A percentile compares a stretch with the other conserved stretches of the same genome.
Evolutionary conservation across 2,797 vertebrate species (phyloP).

Genomic region (Phataginus tetradactyla): DNA sequence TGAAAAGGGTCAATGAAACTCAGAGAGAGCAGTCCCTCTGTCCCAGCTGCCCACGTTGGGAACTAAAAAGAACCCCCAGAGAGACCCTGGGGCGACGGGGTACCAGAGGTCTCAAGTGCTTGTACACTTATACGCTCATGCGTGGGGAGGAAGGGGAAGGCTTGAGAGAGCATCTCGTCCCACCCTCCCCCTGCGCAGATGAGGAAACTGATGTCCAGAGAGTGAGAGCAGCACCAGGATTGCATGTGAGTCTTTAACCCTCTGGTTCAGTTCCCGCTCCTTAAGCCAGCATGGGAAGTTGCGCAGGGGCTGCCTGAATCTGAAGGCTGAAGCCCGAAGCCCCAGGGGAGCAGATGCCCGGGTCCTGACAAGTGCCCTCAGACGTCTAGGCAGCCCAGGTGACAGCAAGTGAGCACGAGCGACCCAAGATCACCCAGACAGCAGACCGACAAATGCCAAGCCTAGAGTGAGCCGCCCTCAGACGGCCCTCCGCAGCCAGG

Average conservation of each 20-base stretch:
- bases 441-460: not conserved
- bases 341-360: not conserved
- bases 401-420: not conserved
- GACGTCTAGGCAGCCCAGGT: not conserved
- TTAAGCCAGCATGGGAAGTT: not conserved
- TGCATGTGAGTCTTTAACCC: not conserved
- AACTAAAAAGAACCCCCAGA: not conserved
- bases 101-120: not conserved
- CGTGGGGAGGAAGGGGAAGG: not conserved
- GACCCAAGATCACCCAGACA: not conserved
- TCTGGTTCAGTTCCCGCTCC: not conserved
- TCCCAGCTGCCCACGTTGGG: not conserved
- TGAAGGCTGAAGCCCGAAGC: not conserved
- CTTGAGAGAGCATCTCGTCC: not conserved
- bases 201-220: not conserved
- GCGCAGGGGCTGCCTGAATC: not conserved
- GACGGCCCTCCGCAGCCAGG: not conserved
- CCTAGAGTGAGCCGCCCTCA: not conserved
- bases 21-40: not conserved
- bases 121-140: not conserved
- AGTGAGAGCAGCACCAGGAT: not conserved
- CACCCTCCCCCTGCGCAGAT: not conserved
- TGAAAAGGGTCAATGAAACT: slow-evolving; percentile 54
- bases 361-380: not conserved
- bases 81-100: not conserved